Base-by-base conservation (phyloP, 2,888 invertebrate genomes). In the Thalpophila matura region DNA sequence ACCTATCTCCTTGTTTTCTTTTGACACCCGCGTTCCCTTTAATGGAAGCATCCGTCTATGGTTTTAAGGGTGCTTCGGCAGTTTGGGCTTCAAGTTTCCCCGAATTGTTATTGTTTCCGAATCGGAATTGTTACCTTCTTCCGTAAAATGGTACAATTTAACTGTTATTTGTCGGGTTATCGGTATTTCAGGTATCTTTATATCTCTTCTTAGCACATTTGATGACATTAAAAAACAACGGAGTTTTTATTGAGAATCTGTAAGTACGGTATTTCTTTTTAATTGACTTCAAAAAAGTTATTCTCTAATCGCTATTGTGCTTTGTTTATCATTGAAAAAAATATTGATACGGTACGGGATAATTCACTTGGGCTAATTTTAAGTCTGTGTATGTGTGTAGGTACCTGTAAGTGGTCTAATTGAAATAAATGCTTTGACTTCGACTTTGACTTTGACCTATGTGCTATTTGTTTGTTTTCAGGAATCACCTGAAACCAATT, bases 91-190 rank as follows among this genome's bases (percentile, higher is more conserved):
- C 33, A 31, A 22, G 29, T 26, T 29, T n/a, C n/a, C n/a, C 5
- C 27, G 12, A 33, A n/a, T n/a, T n/a, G n/a, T n/a, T n/a, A n/a
- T n/a, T n/a, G n/a, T 31, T 58, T 40, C 35, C 43, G 50, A 38
- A 16, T 26, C 24, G 45, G 33, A 59, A 58, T n/a, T 50, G 27
- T 31, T 24, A 31, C 45, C 27, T 51, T 22, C 45, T 38, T 20
- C 14, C 7, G 9, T 38, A 22, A n/a, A 40, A 35, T 42, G n/a
- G 3, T 35, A 24, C 22, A 46, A 29, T 46, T 46, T 29, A 29
- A 72, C 31, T 61, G 45, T 57, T 76, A 59, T 49, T n/a, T 47
- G 14, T 12, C 27, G 3, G 12, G 27, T 26, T 35, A 12, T 33
- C 16, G 49, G 12, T 55, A 42, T 31, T 26, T 4, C 24, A 18